Evolutionary conservation across 2,113 vertebrate genomes (phyloP), one percentile per base, ranked within the genome.

Genomic region (Phrynocephalus versicolor): DNA sequence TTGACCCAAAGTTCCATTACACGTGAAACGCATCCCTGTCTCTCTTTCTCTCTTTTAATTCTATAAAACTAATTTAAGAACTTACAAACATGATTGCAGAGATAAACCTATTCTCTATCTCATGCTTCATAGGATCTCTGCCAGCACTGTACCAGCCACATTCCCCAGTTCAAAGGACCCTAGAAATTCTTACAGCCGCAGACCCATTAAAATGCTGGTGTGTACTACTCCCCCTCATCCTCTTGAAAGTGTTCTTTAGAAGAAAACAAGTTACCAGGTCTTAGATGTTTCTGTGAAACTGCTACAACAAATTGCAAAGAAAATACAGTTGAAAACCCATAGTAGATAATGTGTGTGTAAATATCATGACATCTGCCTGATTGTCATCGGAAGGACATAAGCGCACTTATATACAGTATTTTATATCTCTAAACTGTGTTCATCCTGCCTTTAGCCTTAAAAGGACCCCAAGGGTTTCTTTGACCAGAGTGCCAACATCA

Each of bases 131-230:
- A 80, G 65, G 18, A 19, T 70, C 74, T 73, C 69, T 71, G 10
- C 73, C 84, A 85, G 19, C 58, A 7, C 14, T 76, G 39, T 82
- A 88, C 41, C 60, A 79, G 45, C 27, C 65, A 37, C 2, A 74
- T 89, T 90, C 77, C 58, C 15, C 75, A 33, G 62, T 89, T 89
- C 23, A 85, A 81, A 73, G 83, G 85, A 78, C 10, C 30, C 0
- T 0, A 7, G 37, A 60, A 72, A 8, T 33, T 71, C 87, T 88
- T 74, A 70, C 35, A 90, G 76, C 0, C 55, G 19, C 1, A 88
- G 67, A 58, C 85, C 86, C 82, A 89, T 81, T 85, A 90, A 64
- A 85, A 76, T 81, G 85, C 2, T 33, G 30, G 60, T 33, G 23
- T 64, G 79, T 82, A 81, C 62, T 45, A 85, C 41, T 62, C 25